Evolutionary conservation across 2,797 vertebrate species (phyloP), one percentile per base, ranked within the genome.

Genomic region (Gallinago stenura): DNA sequence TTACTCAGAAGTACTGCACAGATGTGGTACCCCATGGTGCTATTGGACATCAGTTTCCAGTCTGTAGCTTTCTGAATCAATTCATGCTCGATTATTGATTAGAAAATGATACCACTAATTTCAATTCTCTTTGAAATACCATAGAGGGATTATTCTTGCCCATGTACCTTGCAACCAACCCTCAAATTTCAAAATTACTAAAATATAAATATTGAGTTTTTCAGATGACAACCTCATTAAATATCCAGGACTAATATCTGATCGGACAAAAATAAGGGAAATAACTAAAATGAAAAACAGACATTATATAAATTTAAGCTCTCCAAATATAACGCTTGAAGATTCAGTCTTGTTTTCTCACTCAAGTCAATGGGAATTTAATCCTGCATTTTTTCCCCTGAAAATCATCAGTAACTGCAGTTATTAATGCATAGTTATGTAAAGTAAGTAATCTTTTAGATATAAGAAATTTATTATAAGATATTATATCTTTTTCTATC

Each of bases 21-120:
- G 21, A 18, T 6, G 7, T 26, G 71, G 53, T 77, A 57, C 12
- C 53, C 12, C 0, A 0, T 3, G 6, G 10, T 12, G 37, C 25
- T 66, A 1, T 2, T 48, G 46, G 24, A 75, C 9, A 66, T 53
- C 48, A 51, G 8, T 33, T 33, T 37, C 11, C 9, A 50, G 21
- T 69, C 43, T 72, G 31, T 17, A 33, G 11, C 45, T 16, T 83
- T 92, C 73, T 82, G 45, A 85, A 61, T 80, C 28, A 31, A 21
- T 83, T 79, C 5, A 18, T 82, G 20, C 17, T 89, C 28, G 64
- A 24, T 41, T 69, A 3, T 30, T 75, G 24, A 46, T 82, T 69
- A 68, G 41, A 57, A 90, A 53, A 94, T 68, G 18, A 37, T 68
- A 75, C 5, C 9, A 50, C 14, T 57, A 39, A 31, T 68, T 83